Conservation (phyloP, 2,888 invertebrate genomes). For the Megalurothrips usitatus region DNA sequence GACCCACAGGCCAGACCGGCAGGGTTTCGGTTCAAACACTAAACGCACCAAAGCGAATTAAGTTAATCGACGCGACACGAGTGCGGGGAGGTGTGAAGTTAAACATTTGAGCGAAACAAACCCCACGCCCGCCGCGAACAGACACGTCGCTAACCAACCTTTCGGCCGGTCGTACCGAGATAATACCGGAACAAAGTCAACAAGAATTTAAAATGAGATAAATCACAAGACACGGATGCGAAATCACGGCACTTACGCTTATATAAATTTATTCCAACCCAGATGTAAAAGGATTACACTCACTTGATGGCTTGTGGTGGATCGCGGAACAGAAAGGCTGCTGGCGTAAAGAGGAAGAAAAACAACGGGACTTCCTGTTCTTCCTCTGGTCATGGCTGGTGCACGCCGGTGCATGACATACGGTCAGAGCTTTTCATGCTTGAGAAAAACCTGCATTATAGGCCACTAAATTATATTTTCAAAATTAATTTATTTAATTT, state of each 20-base stretch:
- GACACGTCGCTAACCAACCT: neutral
- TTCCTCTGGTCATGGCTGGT: neutral
- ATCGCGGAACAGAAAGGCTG: neutral
- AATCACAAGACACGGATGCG: neutral
- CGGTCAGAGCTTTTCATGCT: too few species aligned
- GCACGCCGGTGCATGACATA: too few species aligned
- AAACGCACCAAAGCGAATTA: too few species aligned
- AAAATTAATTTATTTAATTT: too few species aligned
- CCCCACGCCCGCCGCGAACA: neutral
- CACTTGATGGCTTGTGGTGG: constrained; percentile 13
- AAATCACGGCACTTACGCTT: neutral
- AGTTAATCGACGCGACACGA: too few species aligned
- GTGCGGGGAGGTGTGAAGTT: too few species aligned
- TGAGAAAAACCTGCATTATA: too few species aligned
- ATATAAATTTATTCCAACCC: neutral
- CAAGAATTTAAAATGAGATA: neutral
- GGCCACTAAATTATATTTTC: too few species aligned
- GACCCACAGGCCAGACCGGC: too few species aligned
- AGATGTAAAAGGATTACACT: constrained; percentile 11
- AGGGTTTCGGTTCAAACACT: too few species aligned
- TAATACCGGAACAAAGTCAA: neutral
- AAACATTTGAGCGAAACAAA: too few species aligned
- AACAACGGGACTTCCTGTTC: neutral
- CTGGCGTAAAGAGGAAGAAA: constrained; percentile 17
- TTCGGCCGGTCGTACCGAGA: neutral